A percentile compares a stretch with the other conserved stretches of the same genome.
Evolutionary conservation across 2,797 vertebrate species (phyloP).

Genomic region (Notoglanidium macrostoma): DNA sequence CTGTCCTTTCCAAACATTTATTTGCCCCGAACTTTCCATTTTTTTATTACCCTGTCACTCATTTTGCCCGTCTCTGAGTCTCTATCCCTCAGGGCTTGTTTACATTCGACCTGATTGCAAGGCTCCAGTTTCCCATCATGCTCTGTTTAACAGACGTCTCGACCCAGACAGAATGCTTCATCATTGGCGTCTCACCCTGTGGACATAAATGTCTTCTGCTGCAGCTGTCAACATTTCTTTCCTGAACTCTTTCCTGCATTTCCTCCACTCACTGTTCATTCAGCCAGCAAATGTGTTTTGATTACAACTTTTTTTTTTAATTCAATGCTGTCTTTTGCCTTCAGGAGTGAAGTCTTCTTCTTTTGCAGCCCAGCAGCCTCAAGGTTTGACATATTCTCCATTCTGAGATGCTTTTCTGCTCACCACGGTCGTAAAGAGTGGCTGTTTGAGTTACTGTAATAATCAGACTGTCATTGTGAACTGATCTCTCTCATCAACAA

Average conservation of each 20-base stretch:
- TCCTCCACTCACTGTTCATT: not conserved
- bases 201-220: not conserved
- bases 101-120: not conserved
- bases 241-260: not conserved
- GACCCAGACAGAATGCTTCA: not conserved
- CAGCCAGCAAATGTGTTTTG: not conserved
- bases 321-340: not conserved
- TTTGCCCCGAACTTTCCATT: not conserved
- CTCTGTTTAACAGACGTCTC: not conserved
- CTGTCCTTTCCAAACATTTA: not conserved
- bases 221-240: conserved; percentile 1
- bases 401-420: not conserved
- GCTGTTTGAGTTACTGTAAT: not conserved
- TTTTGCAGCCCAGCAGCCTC: too few species aligned
- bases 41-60: not conserved
- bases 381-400: not conserved
- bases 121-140: conserved; percentile 16
- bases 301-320: not conserved
- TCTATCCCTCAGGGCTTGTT: conserved; percentile 1
- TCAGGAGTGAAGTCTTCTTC: not conserved
- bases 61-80: not conserved
- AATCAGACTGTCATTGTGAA: not conserved
- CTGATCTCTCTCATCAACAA: too few species aligned
- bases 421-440: not conserved
- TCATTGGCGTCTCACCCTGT: not conserved